Conservation (phyloP, 2,113 vertebrate genomes). For the Gymnorhina tibicen region DNA sequence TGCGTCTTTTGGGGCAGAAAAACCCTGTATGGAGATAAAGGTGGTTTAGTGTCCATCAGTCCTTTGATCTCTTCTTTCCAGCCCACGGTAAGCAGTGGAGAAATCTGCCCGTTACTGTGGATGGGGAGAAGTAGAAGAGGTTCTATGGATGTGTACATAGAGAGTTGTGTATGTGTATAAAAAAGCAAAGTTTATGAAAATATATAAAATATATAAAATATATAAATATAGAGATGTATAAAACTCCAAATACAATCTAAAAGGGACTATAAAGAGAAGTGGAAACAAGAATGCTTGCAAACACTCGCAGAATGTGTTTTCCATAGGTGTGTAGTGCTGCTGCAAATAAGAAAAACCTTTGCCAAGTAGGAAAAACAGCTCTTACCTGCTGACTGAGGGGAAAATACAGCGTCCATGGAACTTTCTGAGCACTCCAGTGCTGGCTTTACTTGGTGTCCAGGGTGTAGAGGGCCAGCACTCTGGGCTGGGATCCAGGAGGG, state of each 20-base stretch:
- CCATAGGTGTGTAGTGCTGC: neutral
- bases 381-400: neutral
- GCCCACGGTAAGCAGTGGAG: fast-evolving
- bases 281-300: neutral
- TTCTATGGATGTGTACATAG: too few relatives aligned
- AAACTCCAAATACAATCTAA: neutral
- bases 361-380: neutral
- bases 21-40: neutral
- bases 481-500: neutral
- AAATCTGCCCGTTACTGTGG: neutral
- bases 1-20: neutral
- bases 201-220: neutral
- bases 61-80: neutral
- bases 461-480: neutral
- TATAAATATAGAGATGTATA: neutral
- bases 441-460: neutral
- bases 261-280: neutral
- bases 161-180: neutral
- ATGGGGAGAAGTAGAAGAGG: neutral
- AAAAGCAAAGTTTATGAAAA: neutral
- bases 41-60: neutral
- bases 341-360: neutral
- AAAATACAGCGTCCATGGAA: neutral
- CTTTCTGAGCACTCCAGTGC: neutral
- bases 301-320: neutral